These are phyloP conservation scores for Argentina silus DNA, from an alignment of 2,797 vertebrate species.

Conservation along the genomic window DNA sequence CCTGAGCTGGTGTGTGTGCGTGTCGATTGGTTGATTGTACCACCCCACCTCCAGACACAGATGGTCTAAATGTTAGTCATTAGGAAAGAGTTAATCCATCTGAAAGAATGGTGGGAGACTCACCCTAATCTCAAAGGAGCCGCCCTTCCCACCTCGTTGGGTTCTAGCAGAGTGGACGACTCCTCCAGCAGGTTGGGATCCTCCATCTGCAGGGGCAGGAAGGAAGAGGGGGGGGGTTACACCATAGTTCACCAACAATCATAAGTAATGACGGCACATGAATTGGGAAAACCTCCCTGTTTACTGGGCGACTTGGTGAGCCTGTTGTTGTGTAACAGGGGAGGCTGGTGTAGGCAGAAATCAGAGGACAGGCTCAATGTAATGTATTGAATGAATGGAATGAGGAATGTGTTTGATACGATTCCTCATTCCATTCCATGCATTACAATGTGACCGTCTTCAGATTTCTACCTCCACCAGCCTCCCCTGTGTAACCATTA, in stretches of 20 bases:
- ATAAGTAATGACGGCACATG: neutral
- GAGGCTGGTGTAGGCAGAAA: too few species aligned
- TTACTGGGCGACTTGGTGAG: too few species aligned
- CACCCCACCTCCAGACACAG: constrained; percentile 21
- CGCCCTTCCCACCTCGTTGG: constrained; percentile 84
- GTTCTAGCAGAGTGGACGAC: constrained; percentile 88
- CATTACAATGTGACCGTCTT: too few species aligned
- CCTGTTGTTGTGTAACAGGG: too few species aligned
- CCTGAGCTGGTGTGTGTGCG: constrained; percentile 33
- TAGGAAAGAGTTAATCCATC: constrained; percentile 24
- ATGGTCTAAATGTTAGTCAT: constrained; percentile 20
- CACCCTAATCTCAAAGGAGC: constrained; percentile 93
- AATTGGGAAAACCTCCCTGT: too few species aligned
- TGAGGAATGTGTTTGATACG: too few species aligned
- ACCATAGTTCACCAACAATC: constrained; percentile 27
- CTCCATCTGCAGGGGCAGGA: constrained; percentile 87
- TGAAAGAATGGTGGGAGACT: constrained; percentile 38
- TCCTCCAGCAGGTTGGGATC: constrained; percentile 97
- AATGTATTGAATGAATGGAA: too few species aligned
- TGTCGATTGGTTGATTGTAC: constrained; percentile 9
- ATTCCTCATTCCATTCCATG: too few species aligned
- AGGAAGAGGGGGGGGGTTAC: too few species aligned
- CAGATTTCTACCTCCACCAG: too few species aligned
- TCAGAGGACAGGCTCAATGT: too few species aligned
- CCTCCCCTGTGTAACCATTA: neutral